Percentiles rank a stretch among this genome's conserved stretches.
Evolutionary conservation across 2,113 vertebrate species (phyloP).

Genomic region (Orycteropus afer): DNA sequence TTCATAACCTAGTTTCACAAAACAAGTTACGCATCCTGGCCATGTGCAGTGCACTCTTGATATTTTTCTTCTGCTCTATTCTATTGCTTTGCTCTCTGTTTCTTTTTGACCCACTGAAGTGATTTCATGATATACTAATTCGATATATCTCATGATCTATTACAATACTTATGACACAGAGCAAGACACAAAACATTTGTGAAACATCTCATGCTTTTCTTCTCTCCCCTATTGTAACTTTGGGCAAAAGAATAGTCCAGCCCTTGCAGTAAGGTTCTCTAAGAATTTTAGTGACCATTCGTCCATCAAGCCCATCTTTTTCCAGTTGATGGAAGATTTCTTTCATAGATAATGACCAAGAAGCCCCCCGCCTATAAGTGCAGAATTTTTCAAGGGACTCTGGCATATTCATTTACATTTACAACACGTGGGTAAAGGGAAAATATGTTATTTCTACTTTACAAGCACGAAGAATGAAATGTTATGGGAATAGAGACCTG

Average conservation of each 20-base stretch:
- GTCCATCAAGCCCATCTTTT: background rate
- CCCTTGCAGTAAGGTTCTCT: background rate
- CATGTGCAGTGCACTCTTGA: background rate
- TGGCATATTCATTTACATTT: background rate
- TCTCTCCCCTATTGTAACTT: slow-evolving; percentile 33
- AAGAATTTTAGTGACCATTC: slow-evolving; percentile 14
- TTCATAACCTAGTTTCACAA: background rate
- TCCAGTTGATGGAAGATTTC: background rate
- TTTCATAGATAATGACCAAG: background rate
- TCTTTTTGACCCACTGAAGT: too few species aligned
- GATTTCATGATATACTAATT: background rate
- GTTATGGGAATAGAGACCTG: background rate
- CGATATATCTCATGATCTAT: background rate
- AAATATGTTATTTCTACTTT: background rate
- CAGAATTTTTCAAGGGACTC: background rate
- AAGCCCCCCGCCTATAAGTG: background rate
- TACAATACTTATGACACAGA: background rate
- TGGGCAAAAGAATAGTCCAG: background rate
- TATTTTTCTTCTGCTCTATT: background rate
- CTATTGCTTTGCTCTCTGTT: background rate
- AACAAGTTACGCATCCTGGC: background rate
- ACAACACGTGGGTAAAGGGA: background rate
- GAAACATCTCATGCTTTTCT: background rate
- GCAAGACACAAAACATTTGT: background rate
- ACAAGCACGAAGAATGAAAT: background rate